phyloP scores from a whole-genome alignment of 37 sponge, comb jelly and placozoan genomes.

The Halichondria panicea region DNA sequence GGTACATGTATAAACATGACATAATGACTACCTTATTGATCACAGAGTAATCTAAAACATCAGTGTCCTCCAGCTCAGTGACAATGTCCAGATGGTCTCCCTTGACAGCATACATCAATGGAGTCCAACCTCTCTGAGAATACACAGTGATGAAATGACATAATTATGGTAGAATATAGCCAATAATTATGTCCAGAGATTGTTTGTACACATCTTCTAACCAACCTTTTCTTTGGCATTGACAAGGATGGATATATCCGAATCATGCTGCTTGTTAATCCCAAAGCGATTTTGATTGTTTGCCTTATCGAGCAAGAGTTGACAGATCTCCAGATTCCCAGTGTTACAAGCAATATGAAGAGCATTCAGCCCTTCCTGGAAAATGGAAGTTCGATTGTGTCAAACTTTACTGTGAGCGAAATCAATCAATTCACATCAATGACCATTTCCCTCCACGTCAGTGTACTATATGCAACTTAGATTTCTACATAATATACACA shows the following conservation, averaged over 20 bases:
- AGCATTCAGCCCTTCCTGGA: conserved; percentile 36
- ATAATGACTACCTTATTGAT: neutral
- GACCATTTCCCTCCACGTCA: too few species aligned
- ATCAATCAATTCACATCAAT: too few species aligned
- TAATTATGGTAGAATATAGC: too few species aligned
- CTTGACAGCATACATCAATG: conserved; percentile 41
- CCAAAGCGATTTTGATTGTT: neutral
- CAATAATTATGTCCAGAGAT: too few species aligned
- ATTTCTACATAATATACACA: too few species aligned
- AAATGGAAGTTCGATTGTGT: neutral
- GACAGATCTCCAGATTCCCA: conserved; percentile 33
- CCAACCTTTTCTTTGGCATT: conserved; percentile 18
- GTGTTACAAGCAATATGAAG: conserved; percentile 69
- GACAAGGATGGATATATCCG: neutral
- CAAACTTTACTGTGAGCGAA: neutral
- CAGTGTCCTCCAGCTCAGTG: neutral
- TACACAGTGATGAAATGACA: neutral
- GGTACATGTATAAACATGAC: neutral
- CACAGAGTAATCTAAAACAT: neutral
- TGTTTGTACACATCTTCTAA: too few species aligned
- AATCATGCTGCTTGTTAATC: neutral
- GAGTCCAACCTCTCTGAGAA: conserved; percentile 25
- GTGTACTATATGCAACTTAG: too few species aligned
- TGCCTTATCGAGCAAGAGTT: conserved; percentile 41
- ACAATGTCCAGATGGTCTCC: conserved; percentile 2